These are phyloP conservation scores for Yasuhikotakia modesta DNA, from an alignment of 2,797 vertebrate species.

Conservation along the genomic window DNA sequence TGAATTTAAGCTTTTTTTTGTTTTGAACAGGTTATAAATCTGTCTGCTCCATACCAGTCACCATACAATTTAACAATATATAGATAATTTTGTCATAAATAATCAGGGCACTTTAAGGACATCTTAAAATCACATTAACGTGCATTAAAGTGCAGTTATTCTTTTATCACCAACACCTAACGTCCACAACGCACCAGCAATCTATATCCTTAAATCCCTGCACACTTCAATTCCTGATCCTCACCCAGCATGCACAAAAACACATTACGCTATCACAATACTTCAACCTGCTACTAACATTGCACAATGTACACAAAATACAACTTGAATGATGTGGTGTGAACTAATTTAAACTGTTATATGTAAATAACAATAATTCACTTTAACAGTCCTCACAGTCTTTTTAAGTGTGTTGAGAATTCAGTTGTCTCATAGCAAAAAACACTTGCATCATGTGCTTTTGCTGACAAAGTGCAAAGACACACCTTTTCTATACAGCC, in stretches of 20 bases:
- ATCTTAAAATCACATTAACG: constrained; percentile 14
- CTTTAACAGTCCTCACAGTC: neutral
- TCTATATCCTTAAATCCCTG: too few species aligned
- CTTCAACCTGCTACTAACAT: too few species aligned
- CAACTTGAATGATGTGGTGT: neutral
- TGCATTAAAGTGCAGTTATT: constrained; percentile 39
- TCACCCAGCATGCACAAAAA: too few species aligned
- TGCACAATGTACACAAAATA: neutral
- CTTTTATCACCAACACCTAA: constrained; percentile 35
- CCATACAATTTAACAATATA: too few species aligned
- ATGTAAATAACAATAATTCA: neutral
- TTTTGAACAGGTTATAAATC: too few species aligned
- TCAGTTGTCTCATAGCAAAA: constrained; percentile 51
- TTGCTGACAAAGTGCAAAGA: constrained; percentile 62
- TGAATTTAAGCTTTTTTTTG: neutral
- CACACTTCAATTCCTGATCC: too few species aligned
- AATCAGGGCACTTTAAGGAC: too few species aligned
- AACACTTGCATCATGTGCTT: constrained; percentile 61
- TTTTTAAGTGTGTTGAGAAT: constrained; percentile 46
- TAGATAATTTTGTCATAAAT: too few species aligned
- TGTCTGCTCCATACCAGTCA: too few species aligned
- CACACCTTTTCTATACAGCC: constrained; percentile 71
- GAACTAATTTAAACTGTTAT: neutral
- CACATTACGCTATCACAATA: too few species aligned
- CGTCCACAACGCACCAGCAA: too few species aligned